These are phyloP conservation scores for Saguinus imperator DNA, from an alignment of 2,113 vertebrate genomes.

Conservation along the genomic window DNA sequence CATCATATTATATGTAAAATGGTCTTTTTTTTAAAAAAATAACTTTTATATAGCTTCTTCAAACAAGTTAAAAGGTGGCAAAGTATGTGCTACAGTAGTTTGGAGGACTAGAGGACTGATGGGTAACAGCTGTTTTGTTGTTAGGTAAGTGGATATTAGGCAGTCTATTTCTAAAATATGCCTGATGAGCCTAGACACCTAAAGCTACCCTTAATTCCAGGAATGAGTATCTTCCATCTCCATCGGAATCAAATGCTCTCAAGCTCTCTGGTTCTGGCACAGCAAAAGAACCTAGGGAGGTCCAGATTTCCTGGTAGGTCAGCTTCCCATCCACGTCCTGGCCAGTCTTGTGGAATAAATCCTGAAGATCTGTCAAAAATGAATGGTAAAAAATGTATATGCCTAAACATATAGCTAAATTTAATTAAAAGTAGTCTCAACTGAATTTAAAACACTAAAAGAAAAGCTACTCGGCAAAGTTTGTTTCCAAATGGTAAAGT, in stretches of 20 bases:
- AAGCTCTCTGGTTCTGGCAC: slow-evolving; percentile 73
- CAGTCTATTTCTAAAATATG: slow-evolving; percentile 69
- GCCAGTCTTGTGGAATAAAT: slow-evolving; percentile 79
- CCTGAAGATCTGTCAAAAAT: slow-evolving; percentile 84
- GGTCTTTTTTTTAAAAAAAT: slow-evolving; percentile 71
- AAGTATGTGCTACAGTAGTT: slow-evolving; percentile 76
- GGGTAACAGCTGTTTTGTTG: slow-evolving; percentile 59
- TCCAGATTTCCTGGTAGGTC: slow-evolving; percentile 80
- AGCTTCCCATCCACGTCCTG: slow-evolving; percentile 78
- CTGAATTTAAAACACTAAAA: slow-evolving; percentile 49
- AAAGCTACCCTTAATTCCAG: slow-evolving; percentile 83
- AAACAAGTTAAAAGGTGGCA: slow-evolving; percentile 78
- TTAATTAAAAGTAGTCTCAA: slow-evolving; percentile 43
- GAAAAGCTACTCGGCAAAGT: slow-evolving; percentile 17
- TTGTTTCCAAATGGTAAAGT: slow-evolving; percentile 29
- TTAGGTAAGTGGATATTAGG: slow-evolving; percentile 71
- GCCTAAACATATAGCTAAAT: not conserved
- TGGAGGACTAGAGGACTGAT: slow-evolving; percentile 69
- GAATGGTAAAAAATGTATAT: slow-evolving; percentile 54
- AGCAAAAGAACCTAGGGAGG: slow-evolving; percentile 75
- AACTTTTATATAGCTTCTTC: slow-evolving; percentile 74
- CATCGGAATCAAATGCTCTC: slow-evolving; percentile 81
- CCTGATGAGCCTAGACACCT: slow-evolving; percentile 76
- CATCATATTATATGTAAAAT: slow-evolving; percentile 59
- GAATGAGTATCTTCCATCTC: slow-evolving; percentile 84